These are phyloP conservation scores for Petrocephalus schoutedeni DNA, from an alignment of 2,797 vertebrate species.

Conservation along the genomic window DNA sequence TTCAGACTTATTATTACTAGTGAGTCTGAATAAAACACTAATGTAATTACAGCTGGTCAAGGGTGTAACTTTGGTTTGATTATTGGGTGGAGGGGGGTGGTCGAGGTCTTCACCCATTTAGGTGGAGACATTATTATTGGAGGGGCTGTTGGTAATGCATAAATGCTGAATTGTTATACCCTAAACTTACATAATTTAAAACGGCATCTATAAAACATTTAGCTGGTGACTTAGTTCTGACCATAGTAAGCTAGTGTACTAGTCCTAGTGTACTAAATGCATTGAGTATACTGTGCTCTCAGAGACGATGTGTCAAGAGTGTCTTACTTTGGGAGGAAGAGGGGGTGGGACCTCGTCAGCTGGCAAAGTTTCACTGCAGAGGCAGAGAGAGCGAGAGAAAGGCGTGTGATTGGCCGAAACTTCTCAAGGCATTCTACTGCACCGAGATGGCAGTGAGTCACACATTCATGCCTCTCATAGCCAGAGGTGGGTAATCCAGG, in stretches of 20 bases:
- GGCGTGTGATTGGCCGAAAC: not conserved
- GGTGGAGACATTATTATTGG: no score
- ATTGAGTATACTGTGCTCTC: not conserved
- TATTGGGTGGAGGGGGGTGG: no score
- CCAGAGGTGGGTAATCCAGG: no score
- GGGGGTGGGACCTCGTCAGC: slow-evolving; percentile 67
- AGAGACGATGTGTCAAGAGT: not conserved
- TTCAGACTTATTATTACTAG: not conserved
- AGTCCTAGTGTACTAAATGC: not conserved
- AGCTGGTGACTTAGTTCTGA: not conserved
- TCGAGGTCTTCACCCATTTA: no score
- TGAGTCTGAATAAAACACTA: not conserved
- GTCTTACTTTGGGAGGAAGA: slow-evolving; percentile 80
- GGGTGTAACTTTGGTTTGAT: no score
- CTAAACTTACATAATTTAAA: not conserved
- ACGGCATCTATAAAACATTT: not conserved
- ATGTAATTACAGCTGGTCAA: not conserved
- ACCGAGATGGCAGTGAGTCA: not conserved
- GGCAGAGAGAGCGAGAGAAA: slow-evolving; percentile 28
- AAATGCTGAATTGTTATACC: not conserved
- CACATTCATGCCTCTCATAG: not conserved
- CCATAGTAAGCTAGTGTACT: not conserved
- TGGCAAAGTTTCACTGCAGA: slow-evolving; percentile 49
- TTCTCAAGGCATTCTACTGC: not conserved
- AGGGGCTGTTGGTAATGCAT: not conserved